These are phyloP conservation scores for Petrolisthes cinctipes DNA, from an alignment of 2,888 invertebrate species.

Conservation along the genomic window DNA sequence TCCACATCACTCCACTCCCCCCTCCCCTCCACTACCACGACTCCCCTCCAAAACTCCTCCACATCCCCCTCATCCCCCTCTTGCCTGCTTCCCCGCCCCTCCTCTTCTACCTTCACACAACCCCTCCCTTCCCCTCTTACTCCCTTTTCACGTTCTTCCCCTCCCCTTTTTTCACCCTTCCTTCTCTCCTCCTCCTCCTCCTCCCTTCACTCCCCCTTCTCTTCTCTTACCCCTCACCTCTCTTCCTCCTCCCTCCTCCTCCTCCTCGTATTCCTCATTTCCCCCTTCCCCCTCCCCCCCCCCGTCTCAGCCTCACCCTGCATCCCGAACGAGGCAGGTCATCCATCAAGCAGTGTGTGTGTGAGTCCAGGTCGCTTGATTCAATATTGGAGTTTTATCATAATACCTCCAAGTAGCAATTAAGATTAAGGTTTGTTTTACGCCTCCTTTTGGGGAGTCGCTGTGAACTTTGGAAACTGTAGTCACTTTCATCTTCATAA, in stretches of 20 bases:
- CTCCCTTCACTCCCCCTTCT: not conserved
- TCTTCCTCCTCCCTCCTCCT: not conserved
- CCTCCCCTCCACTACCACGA: not conserved
- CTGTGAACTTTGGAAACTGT: too few species aligned
- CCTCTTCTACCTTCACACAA: not conserved
- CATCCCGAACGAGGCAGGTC: too few species aligned
- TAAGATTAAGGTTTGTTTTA: too few species aligned
- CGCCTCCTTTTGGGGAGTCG: too few species aligned
- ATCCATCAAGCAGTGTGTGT: too few species aligned
- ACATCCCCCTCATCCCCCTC: not conserved
- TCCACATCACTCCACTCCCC: not conserved
- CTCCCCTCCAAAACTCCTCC: not conserved
- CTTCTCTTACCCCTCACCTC: not conserved
- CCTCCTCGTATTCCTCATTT: not conserved
- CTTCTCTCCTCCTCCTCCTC: not conserved
- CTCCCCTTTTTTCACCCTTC: not conserved
- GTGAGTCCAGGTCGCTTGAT: too few species aligned
- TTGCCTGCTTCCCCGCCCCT: not conserved
- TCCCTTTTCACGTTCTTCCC: not conserved
- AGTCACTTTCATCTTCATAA: too few species aligned
- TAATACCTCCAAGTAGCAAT: too few species aligned
- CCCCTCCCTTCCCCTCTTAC: too few species aligned
- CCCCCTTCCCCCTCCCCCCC: not conserved
- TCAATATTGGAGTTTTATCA: too few species aligned
- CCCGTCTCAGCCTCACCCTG: not conserved